Evolutionary conservation across 2,113 vertebrate genomes (phyloP).

Genomic region (Paramormyrops kingsleyae): DNA sequence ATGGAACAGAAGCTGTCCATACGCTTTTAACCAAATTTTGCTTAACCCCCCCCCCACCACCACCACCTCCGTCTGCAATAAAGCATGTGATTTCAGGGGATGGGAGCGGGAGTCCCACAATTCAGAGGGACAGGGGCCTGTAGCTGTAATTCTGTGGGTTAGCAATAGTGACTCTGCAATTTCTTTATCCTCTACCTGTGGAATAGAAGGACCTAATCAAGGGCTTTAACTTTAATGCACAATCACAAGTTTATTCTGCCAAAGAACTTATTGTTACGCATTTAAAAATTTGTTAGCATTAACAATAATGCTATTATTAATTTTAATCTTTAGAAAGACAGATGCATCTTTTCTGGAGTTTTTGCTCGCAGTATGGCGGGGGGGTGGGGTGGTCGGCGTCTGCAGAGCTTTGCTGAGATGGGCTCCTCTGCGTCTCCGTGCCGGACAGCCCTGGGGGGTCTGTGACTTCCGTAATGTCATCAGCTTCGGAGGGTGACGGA

Average conservation of each 20-base stretch:
- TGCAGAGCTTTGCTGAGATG: not conserved
- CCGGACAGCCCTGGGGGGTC: not conserved
- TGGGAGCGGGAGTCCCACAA: not conserved
- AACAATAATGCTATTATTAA: too few species aligned
- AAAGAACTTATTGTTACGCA: not conserved
- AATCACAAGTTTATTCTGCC: conserved; percentile 28
- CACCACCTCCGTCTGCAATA: not conserved
- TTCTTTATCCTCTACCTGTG: not conserved
- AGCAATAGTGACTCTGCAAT: not conserved
- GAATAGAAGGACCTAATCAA: not conserved
- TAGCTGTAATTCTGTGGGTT: not conserved
- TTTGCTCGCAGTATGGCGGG: not conserved
- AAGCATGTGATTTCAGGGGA: not conserved
- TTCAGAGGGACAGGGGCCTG: not conserved
- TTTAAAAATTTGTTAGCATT: not conserved
- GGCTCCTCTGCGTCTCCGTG: not conserved
- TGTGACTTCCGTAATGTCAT: not conserved
- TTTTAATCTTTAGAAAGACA: not conserved
- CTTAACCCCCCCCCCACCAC: not conserved
- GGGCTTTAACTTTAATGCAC: conserved; percentile 13
- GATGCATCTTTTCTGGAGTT: not conserved
- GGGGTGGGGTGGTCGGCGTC: not conserved
- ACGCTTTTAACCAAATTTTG: not conserved
- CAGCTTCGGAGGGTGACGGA: not conserved
- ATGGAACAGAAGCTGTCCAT: not conserved